Evolutionary conservation across 2,797 vertebrate species (phyloP), one percentile per base, ranked within the genome.

Genomic region (Ctenopoma kingsleyae): DNA sequence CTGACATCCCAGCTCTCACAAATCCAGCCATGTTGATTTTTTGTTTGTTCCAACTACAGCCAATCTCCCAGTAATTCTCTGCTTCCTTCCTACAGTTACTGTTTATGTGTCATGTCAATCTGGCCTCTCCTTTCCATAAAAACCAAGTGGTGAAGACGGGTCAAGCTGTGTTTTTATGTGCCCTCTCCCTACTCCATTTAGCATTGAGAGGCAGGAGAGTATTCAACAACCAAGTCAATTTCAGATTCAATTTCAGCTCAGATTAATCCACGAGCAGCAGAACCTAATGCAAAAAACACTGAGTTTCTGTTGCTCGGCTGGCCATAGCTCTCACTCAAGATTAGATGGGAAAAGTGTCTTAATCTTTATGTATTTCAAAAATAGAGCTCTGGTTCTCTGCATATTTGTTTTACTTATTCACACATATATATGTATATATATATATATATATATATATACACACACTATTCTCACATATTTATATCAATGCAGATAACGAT

Each of bases 161-260:
- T 67, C 54, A 54, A 44, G 50, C 22, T 65, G 23, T 58, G 22
- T 27, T 11, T 36, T 8, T 20, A 0, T 40, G 46, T 35, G 53
- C 73, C 75, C 49, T 64, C 63, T 53, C 25, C 54, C 6, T 3
- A n/a, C 44, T 38, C 38, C 49, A 48, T 71, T 76, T 70, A 66
- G 22, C 55, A 56, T n/a, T 5, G 62, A 85, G 67, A 82, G 67
- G 47, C 62, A 53, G 64, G 23, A n/a, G 35, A 15, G 30, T 59
- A 50, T 66, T 60, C 71, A 69, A 22, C 22, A 16, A 25, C 51
- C 46, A 10, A 80, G 46, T 54, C 82, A 80, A 82, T 86, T 84
- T 81, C 73, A 82, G 61, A 78, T 77, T 77, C 71, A 60, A 84
- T 81, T 80, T 67, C 6, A 32, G 46, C 59, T 67, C 68, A 78